Evolutionary conservation across 1,140 invertebrate genomes (phyloP).

Genomic region (Musca vetustissima): DNA sequence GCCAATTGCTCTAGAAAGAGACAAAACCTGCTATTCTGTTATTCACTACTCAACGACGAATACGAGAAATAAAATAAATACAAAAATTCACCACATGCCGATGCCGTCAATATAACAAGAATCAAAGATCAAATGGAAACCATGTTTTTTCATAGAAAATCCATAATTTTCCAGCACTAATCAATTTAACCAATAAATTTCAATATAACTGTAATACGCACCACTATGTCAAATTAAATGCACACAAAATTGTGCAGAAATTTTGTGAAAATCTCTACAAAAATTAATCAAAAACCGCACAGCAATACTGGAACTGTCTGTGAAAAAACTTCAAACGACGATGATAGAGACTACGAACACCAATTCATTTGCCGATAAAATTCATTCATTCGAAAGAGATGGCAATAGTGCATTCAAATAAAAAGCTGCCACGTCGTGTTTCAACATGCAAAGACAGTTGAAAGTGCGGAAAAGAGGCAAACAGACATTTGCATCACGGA

Average conservation of each 20-base stretch:
- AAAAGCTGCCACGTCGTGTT: constrained; percentile 30
- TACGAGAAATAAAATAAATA: not conserved
- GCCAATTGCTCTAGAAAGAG: not conserved
- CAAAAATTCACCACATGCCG: constrained; percentile 7
- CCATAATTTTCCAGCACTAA: not conserved
- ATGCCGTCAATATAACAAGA: constrained; percentile 8
- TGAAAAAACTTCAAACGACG: constrained; percentile 17
- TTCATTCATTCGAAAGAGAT: no score
- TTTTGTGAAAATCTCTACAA: constrained; percentile 51
- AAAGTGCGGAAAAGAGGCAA: constrained; percentile 8
- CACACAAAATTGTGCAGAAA: constrained; percentile 46
- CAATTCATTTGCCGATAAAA: not conserved
- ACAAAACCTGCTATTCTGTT: not conserved
- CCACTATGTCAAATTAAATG: constrained; percentile 45
- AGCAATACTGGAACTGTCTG: constrained; percentile 36
- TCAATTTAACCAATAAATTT: not conserved
- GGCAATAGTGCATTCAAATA: not conserved
- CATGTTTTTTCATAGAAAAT: constrained; percentile 11
- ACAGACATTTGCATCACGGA: not conserved
- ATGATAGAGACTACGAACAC: not conserved
- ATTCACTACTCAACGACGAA: not conserved
- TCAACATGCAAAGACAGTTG: not conserved
- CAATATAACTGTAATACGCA: constrained; percentile 38
- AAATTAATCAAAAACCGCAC: constrained; percentile 54
- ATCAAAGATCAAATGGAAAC: not conserved